A percentile compares a stretch with the other conserved stretches of the same genome.
phyloP scores from a whole-genome alignment of 2,113 vertebrate species.

The Rousettus leschenaultii region DNA sequence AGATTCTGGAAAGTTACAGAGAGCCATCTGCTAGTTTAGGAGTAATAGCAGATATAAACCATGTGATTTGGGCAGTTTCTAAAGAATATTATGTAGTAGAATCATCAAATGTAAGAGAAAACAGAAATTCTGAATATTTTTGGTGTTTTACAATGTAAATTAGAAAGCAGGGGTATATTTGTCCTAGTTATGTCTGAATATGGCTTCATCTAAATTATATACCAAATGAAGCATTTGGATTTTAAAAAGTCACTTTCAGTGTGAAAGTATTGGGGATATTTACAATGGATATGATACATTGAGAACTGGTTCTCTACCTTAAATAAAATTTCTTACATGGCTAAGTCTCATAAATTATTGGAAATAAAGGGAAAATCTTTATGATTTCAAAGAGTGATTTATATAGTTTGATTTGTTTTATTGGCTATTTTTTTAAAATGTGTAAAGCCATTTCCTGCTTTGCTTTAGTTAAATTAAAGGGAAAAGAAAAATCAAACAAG shows the following conservation, averaged over 20 bases:
- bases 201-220: constrained; percentile 12
- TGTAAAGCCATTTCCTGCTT: constrained; percentile 39
- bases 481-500: constrained; percentile 56
- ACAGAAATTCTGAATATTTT: constrained; percentile 22
- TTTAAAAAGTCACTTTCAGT: neutral
- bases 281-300: neutral
- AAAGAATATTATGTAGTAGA: neutral
- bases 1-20: neutral
- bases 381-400: constrained; percentile 39
- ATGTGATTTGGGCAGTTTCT: neutral
- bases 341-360: neutral
- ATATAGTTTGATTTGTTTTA: constrained; percentile 50
- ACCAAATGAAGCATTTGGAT: constrained; percentile 15
- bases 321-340: neutral
- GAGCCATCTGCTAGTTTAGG: neutral
- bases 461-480: constrained; percentile 66
- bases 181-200: neutral
- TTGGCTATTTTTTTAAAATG: neutral
- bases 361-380: constrained; percentile 32
- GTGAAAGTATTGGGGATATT: constrained; percentile 18
- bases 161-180: neutral
- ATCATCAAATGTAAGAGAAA: neutral
- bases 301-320: neutral
- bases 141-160: neutral
- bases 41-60: neutral